Conservation (phyloP, 2,113 vertebrate genomes). For the Neolamprologus kungweensis region DNA sequence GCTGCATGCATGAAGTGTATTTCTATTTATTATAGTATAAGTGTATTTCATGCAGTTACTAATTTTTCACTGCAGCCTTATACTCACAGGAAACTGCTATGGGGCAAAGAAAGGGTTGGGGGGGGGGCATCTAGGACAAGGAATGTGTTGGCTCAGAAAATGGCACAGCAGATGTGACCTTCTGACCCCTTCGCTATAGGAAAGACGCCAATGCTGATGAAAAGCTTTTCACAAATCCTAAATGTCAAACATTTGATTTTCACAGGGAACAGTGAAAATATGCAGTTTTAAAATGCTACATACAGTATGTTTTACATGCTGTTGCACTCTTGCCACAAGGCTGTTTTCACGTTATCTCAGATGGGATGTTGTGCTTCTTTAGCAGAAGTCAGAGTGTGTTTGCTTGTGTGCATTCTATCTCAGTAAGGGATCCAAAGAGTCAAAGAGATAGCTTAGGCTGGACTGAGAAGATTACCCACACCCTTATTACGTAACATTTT, state of each 20-base stretch:
- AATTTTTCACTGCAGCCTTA: neutral
- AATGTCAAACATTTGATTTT: neutral
- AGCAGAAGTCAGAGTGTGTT: neutral
- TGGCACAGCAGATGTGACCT: conserved; percentile 71
- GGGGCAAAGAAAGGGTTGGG: conserved; percentile 20
- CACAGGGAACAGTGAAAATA: neutral
- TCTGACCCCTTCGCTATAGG: conserved; percentile 59
- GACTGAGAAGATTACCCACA: conserved; percentile 48
- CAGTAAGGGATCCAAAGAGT: neutral
- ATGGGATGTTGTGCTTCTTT: neutral
- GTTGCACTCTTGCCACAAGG: neutral
- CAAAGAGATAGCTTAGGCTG: conserved; percentile 13
- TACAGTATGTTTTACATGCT: neutral
- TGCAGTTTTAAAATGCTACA: neutral
- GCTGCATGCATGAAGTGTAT: conserved; percentile 48
- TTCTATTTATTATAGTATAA: neutral
- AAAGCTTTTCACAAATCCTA: conserved; percentile 7
- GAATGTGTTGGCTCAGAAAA: conserved; percentile 67
- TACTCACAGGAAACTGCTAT: conserved; percentile 66
- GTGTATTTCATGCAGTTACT: conserved; percentile 50
- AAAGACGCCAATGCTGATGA: conserved; percentile 47
- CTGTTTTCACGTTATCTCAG: neutral
- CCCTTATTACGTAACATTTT: conserved; percentile 39
- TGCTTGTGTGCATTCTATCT: neutral
- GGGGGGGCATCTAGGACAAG: conserved; percentile 26